Conservation (phyloP, 2,797 vertebrate species). For the Bucorvus abyssinicus region DNA sequence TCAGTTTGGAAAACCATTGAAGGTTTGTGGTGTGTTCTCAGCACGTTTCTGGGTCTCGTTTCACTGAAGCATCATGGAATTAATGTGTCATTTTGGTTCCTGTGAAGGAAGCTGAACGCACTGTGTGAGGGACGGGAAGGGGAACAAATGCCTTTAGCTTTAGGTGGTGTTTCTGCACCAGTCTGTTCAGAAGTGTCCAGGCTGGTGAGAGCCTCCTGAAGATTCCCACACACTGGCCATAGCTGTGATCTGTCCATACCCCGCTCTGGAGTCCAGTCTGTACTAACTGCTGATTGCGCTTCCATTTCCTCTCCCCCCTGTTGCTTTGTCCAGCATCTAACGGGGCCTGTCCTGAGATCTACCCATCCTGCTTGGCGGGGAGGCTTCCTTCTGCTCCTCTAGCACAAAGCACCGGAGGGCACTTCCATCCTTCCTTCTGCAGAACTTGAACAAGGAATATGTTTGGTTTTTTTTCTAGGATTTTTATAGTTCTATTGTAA, state of each 20-base stretch:
- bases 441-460: conserved; percentile 56
- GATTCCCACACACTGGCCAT: neutral
- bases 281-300: neutral
- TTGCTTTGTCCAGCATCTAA: neutral
- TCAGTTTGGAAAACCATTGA: neutral
- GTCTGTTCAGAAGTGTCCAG: neutral
- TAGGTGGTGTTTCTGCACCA: neutral
- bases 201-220: neutral
- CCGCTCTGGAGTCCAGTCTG: neutral
- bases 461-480: neutral
- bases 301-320: neutral
- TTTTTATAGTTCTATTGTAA: conserved; percentile 56
- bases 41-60: neutral
- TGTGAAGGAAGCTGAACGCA: neutral
- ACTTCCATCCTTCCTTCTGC: neutral
- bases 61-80: neutral
- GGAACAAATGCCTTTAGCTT: neutral
- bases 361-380: neutral
- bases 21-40: neutral
- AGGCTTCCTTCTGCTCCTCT: neutral
- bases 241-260: neutral
- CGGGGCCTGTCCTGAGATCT: neutral
- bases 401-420: neutral
- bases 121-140: neutral
- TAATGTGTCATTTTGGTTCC: neutral